Percentiles rank a stretch among this genome's conserved stretches.
Evolutionary conservation across 2,888 invertebrate species (phyloP).

Genomic region (Melolontha melolontha): DNA sequence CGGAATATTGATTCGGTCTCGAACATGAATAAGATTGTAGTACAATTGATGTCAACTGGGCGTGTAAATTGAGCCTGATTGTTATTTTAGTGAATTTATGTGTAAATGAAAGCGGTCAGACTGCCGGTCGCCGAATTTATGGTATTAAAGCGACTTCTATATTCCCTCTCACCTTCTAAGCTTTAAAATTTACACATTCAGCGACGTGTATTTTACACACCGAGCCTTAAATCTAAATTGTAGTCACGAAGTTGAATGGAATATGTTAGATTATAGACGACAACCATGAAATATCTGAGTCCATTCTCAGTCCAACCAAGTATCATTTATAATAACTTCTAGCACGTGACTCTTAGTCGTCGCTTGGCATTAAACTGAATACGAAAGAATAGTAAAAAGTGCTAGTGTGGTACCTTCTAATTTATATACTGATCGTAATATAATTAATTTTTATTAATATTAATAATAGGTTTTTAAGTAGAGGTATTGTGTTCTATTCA

Average conservation of each 20-base stretch:
- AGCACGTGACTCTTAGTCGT: constrained; percentile 32
- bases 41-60: constrained; percentile 60
- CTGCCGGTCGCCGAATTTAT: constrained; percentile 43
- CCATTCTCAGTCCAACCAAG: constrained; percentile 28
- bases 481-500: constrained; percentile 40
- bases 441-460: constrained; percentile 43
- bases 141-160: constrained; percentile 38
- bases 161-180: constrained; percentile 11
- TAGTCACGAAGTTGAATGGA: constrained; percentile 43
- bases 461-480: constrained; percentile 39
- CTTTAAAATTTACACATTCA: constrained; percentile 25
- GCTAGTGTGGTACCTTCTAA: constrained; percentile 14
- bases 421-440: constrained; percentile 40
- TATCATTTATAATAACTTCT: constrained; percentile 30
- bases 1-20: constrained; percentile 55
- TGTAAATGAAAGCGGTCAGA: constrained; percentile 43
- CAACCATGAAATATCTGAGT: constrained; percentile 46
- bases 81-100: constrained; percentile 53
- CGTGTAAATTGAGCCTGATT: constrained; percentile 59
- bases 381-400: constrained; percentile 2
- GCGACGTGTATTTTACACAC: constrained; percentile 27
- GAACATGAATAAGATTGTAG: constrained; percentile 55
- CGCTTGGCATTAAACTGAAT: constrained; percentile 20
- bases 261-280: constrained; percentile 44
- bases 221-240: constrained; percentile 47